Evolutionary conservation across 2,888 invertebrate species (phyloP).

Genomic region (Malachius bipustulatus): DNA sequence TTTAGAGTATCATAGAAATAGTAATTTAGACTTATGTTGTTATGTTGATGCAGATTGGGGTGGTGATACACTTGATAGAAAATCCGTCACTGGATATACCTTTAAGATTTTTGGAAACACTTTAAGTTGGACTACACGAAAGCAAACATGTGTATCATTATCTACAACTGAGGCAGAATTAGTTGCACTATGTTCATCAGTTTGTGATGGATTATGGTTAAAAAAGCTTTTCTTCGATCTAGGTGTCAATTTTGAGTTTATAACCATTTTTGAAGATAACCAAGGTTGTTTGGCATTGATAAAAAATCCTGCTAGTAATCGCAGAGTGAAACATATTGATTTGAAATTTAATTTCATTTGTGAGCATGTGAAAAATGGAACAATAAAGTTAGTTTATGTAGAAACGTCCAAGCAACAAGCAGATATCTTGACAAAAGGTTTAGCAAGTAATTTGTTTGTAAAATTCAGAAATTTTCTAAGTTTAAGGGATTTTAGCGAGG

Average conservation of each 20-base stretch:
- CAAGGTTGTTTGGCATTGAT: slow-evolving; percentile 7
- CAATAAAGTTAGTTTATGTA: slow-evolving; percentile 5
- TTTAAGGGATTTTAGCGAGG: slow-evolving; percentile 11
- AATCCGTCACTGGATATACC: slow-evolving; percentile 25
- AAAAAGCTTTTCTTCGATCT: slow-evolving; percentile 15
- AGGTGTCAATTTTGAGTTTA: slow-evolving; percentile 10
- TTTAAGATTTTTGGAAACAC: slow-evolving; percentile 30
- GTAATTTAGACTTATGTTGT: slow-evolving; percentile 11
- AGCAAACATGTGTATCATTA: slow-evolving; percentile 13
- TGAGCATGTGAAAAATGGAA: slow-evolving; percentile 13
- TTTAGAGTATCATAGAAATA: slow-evolving; percentile 10
- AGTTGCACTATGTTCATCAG: slow-evolving; percentile 13
- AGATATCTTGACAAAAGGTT: slow-evolving; percentile 9
- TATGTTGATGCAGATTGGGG: slow-evolving; percentile 28
- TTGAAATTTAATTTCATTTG: slow-evolving; percentile 14
- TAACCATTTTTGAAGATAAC: slow-evolving; percentile 6
- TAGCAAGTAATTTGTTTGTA: slow-evolving; percentile 2
- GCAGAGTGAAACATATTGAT: slow-evolving; percentile 15
- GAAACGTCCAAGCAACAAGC: slow-evolving; percentile 9
- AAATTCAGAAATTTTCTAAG: slow-evolving; percentile 8
- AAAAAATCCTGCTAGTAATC: slow-evolving; percentile 13
- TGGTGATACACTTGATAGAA: slow-evolving; percentile 18
- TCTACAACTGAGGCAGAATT: slow-evolving; percentile 17
- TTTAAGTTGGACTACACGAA: slow-evolving; percentile 15
- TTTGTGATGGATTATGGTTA: slow-evolving; percentile 14